These are phyloP conservation scores for Trematomus loennbergii DNA, from an alignment of 2,113 vertebrate species.

Conservation along the genomic window DNA sequence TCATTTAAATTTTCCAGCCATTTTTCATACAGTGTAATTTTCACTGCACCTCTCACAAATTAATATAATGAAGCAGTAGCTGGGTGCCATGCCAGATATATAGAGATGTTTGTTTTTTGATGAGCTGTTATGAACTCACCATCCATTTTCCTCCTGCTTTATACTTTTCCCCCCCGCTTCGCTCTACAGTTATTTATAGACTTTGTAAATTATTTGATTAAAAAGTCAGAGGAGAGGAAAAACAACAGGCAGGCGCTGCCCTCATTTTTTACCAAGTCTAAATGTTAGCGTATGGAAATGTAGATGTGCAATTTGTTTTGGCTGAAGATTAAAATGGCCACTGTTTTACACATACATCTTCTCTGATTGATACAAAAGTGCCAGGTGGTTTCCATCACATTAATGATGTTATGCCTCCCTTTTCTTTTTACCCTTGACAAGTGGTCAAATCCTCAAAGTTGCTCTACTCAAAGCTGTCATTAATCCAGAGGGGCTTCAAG, in stretches of 20 bases:
- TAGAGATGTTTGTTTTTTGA: constrained; percentile 93
- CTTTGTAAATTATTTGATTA: constrained; percentile 89
- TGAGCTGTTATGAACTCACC: constrained; percentile 87
- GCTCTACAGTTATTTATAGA: constrained; percentile 84
- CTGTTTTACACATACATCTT: constrained; percentile 80
- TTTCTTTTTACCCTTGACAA: constrained; percentile 39
- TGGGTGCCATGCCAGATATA: constrained; percentile 94
- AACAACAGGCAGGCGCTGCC: constrained; percentile 66
- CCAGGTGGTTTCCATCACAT: constrained; percentile 75
- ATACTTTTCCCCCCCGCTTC: constrained; percentile 80
- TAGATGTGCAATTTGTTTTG: constrained; percentile 68
- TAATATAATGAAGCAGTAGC: constrained; percentile 99
- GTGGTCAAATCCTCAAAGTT: constrained; percentile 34
- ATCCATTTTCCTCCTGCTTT: constrained; percentile 80
- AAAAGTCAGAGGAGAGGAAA: constrained; percentile 76
- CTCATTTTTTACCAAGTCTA: constrained; percentile 83
- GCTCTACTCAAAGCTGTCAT: constrained; percentile 41
- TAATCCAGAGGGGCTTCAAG: constrained; percentile 33
- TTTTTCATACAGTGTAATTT: constrained; percentile 99
- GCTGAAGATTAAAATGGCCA: constrained; percentile 83
- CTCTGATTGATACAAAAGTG: constrained; percentile 77
- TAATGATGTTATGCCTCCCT: constrained; percentile 77
- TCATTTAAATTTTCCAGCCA: constrained; percentile 99
- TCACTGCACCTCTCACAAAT: constrained; percentile 97
- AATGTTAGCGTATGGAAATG: constrained; percentile 79